Conservation (phyloP, 1,140 invertebrate genomes). For the Pygmarrhopalites habei region DNA sequence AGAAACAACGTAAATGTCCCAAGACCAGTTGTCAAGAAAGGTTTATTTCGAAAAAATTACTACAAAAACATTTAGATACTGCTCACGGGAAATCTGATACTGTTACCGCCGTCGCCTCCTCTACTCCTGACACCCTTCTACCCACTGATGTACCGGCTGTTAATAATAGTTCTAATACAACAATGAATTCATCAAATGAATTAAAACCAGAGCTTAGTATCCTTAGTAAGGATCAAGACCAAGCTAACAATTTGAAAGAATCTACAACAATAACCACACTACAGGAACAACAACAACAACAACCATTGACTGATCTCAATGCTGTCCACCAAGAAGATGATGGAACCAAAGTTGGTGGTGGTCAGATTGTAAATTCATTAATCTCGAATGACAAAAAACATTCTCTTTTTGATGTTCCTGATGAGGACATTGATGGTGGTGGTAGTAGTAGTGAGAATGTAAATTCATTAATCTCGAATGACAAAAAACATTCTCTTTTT, state of each 20-base stretch:
- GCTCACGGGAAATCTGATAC: conserved; percentile 4
- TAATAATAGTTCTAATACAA: too few species aligned
- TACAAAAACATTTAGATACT: conserved; percentile 55
- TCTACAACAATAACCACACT: too few species aligned
- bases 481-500: too few species aligned
- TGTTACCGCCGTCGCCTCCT: not conserved
- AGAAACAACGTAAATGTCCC: conserved; percentile 60
- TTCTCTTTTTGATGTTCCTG: too few species aligned
- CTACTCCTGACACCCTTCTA: not conserved
- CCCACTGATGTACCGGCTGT: not conserved
- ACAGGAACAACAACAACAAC: too few species aligned
- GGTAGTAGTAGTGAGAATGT: not conserved
- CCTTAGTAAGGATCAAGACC: too few species aligned
- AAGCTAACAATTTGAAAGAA: too few species aligned
- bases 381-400: too few species aligned
- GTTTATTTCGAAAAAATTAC: conserved; percentile 72
- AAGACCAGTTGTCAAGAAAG: conserved; percentile 57
- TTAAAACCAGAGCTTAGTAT: not conserved
- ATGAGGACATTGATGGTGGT: not conserved
- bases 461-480: not conserved
- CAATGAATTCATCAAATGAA: not conserved
- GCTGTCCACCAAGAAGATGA: too few species aligned
- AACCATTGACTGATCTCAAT: too few species aligned
- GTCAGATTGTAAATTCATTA: too few species aligned
- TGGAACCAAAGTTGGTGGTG: too few species aligned